Conservation (phyloP, 2,797 vertebrate genomes). For the Sebastes matsubarae region DNA sequence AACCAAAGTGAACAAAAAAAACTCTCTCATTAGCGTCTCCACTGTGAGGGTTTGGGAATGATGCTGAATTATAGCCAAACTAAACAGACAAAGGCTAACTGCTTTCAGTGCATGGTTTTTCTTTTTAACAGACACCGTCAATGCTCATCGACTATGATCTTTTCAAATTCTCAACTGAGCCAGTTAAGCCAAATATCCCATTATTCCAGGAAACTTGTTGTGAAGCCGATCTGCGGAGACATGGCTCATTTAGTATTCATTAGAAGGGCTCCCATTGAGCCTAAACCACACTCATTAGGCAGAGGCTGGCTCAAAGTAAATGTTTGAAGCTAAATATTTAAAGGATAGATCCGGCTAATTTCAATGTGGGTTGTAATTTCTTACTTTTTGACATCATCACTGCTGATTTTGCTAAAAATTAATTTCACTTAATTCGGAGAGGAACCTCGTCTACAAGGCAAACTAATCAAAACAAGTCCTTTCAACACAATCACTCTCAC, state of each 20-base stretch:
- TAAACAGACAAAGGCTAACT: not conserved
- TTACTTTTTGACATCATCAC: not conserved
- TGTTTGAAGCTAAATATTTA: constrained; percentile 48
- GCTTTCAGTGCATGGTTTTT: not conserved
- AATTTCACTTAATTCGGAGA: not conserved
- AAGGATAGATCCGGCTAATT: constrained; percentile 17
- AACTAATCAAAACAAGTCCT: not conserved
- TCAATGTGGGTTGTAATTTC: not conserved
- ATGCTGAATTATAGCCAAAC: constrained; percentile 4
- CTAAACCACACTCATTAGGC: constrained; percentile 37
- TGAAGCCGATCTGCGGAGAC: constrained; percentile 4
- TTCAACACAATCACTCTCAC: not conserved
- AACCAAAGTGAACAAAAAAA: not conserved
- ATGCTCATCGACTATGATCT: constrained; percentile 8
- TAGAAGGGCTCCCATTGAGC: constrained; percentile 23
- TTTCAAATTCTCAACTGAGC: not conserved
- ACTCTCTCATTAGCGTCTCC: not conserved
- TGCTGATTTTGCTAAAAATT: not conserved
- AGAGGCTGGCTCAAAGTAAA: constrained; percentile 23
- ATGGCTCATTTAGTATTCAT: constrained; percentile 53
- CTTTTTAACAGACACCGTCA: not conserved
- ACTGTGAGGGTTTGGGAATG: not conserved
- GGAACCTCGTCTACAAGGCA: not conserved
- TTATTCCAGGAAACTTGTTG: constrained; percentile 25
- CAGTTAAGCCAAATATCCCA: constrained; percentile 1